Evolutionary conservation across 2,888 invertebrate genomes (phyloP), one percentile per base, ranked within the genome.

Genomic region (Plagodis pulveraria): DNA sequence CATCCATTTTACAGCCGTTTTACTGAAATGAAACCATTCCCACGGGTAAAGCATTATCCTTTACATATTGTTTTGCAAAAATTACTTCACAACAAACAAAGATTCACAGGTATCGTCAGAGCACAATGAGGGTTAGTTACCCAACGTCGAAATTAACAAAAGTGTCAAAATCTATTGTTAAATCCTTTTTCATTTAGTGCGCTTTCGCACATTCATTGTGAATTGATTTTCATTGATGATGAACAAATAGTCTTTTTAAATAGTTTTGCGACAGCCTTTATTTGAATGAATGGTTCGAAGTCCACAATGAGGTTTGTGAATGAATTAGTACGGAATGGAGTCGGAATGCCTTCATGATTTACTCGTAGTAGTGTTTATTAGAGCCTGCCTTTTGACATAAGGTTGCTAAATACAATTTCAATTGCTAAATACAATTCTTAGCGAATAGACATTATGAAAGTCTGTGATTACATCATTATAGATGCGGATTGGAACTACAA

Each of bases 111-210:
- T 57, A 62, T 45, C 47, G 34, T 42, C 43, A 34, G 22, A 47
- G 38, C 12, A 60, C 60, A 61, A 61, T 52, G 60, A 12, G 22
- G 22, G 22, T 22, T 22, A 22, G 33, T 61, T 61, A 52, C 60
- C 44, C 60, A 56, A 60, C 58, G 35, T 11, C 8, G 38, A 36
- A 36, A 12, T 48, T 40, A 49, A 47, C 35, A 45, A 56, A 49
- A 52, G 62, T 65, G 65, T 58, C 62, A 56, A 59, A 65, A 63
- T 51, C 50, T 50, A 62, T 67, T 67, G 66, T 63, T 51, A 55
- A 63, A 63, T 52, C 63, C 63, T 60, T 63, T 54, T 52, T 34
- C 11, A 9, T 6, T 53, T 49, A 45, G 50, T 41, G n/a, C 44
- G 58, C 38, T 62, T 65, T 67, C 67, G 67, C 63, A 62, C 60